Conservation (phyloP, 2,797 vertebrate genomes). For the Hapalemur alaotrensis region DNA sequence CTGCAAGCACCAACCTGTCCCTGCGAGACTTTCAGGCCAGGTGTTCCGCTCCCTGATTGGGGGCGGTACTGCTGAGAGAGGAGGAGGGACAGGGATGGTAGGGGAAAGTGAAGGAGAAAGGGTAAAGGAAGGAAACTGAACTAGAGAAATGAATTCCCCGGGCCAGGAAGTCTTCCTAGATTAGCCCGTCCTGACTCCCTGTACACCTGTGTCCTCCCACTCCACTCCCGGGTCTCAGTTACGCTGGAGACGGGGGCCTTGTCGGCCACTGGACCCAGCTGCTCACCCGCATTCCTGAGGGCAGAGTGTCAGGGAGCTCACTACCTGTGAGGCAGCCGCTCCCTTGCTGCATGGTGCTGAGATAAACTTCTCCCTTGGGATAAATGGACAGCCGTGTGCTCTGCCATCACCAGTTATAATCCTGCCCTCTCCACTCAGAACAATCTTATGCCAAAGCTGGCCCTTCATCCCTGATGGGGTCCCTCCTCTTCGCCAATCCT, state of each 20-base stretch:
- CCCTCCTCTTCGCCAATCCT: neutral
- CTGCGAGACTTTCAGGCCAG: neutral
- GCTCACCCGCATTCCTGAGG: neutral
- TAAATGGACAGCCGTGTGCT: fast-evolving
- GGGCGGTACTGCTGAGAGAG: no score
- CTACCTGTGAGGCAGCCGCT: neutral
- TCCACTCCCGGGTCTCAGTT: neutral
- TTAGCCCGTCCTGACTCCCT: neutral
- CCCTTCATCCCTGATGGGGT: neutral
- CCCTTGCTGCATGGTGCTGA: neutral
- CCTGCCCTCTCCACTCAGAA: neutral
- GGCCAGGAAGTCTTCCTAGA: neutral
- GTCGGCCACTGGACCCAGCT: neutral
- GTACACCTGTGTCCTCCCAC: fast-evolving
- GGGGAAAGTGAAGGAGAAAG: neutral
- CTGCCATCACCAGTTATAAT: neutral
- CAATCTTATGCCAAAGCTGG: neutral
- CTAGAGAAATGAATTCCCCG: neutral
- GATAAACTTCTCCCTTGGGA: neutral
- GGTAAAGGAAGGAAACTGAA: neutral
- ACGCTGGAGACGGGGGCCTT: neutral
- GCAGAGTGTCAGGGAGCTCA: neutral
- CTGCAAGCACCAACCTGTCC: neutral
- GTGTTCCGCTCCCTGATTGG: neutral
- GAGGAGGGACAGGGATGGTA: neutral